Conservation (phyloP, 2,113 vertebrate genomes). For the Glaucidium brasilianum region DNA sequence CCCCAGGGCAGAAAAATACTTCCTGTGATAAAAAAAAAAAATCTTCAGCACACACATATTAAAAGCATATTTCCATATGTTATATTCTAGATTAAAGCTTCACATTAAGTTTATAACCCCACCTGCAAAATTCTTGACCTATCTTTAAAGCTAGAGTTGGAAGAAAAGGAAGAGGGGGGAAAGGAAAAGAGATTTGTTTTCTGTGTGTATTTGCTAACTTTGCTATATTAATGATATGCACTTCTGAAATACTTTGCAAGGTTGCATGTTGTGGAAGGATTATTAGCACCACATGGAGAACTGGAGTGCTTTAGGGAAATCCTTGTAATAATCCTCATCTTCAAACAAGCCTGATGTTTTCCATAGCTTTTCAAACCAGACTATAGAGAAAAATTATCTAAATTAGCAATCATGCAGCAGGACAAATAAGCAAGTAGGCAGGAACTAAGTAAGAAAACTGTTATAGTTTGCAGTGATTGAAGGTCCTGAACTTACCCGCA, state of each 20-base stretch:
- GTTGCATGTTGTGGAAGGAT: not conserved
- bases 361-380: not conserved
- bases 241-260: not conserved
- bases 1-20: not conserved
- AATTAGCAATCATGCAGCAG: not conserved
- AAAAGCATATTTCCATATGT: not conserved
- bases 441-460: not conserved
- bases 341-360: not conserved
- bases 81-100: not conserved
- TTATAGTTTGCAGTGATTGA: not conserved
- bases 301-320: not conserved
- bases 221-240: not conserved
- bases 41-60: not conserved
- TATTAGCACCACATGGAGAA: not conserved
- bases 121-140: not conserved
- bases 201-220: not conserved
- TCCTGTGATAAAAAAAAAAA: conserved; percentile 16
- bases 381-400: not conserved
- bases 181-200: not conserved
- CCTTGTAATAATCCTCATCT: not conserved
- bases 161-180: not conserved
- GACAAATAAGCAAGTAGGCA: not conserved
- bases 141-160: not conserved
- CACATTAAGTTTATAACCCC: not conserved
- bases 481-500: not conserved